A percentile compares a stretch with the other conserved stretches of the same genome.
Conservation (phyloP, 2,113 vertebrate genomes). For the Oceanites oceanicus region DNA sequence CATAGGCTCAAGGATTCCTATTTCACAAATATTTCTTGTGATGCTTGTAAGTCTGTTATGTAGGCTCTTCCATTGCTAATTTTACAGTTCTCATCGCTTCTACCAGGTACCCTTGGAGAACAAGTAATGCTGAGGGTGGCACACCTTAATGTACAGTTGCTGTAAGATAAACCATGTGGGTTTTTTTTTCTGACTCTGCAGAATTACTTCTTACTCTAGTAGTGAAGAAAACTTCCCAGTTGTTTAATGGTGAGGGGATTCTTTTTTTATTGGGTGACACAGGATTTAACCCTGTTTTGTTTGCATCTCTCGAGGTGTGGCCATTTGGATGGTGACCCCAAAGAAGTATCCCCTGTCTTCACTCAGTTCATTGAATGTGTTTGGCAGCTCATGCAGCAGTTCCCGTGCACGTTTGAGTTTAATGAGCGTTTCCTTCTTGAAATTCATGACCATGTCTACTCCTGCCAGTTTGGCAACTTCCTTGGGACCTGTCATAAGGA, state of each 20-base stretch:
- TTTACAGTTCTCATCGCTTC: neutral
- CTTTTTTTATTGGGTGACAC: neutral
- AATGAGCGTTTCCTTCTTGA: constrained; percentile 78
- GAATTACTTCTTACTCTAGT: neutral
- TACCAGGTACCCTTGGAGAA: neutral
- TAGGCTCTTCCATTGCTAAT: neutral
- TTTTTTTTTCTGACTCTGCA: neutral
- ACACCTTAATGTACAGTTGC: neutral
- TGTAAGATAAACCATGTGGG: neutral
- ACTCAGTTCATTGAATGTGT: constrained; percentile 84
- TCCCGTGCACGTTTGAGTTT: constrained; percentile 82
- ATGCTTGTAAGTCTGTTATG: neutral
- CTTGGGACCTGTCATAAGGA: constrained; percentile 84
- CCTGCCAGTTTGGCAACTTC: constrained; percentile 87
- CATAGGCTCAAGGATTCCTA: neutral
- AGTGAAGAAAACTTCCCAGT: neutral
- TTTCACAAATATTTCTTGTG: neutral
- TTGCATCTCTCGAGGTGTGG: constrained; percentile 73
- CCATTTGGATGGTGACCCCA: constrained; percentile 79
- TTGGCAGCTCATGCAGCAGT: constrained; percentile 85
- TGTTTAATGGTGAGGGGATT: rapidly evolving
- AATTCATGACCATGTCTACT: constrained; percentile 81
- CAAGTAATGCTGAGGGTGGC: neutral
- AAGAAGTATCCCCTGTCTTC: constrained; percentile 84
- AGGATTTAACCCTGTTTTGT: neutral